phyloP scores from a whole-genome alignment of 2,113 vertebrate genomes.

The Eretmochelys imbricata region DNA sequence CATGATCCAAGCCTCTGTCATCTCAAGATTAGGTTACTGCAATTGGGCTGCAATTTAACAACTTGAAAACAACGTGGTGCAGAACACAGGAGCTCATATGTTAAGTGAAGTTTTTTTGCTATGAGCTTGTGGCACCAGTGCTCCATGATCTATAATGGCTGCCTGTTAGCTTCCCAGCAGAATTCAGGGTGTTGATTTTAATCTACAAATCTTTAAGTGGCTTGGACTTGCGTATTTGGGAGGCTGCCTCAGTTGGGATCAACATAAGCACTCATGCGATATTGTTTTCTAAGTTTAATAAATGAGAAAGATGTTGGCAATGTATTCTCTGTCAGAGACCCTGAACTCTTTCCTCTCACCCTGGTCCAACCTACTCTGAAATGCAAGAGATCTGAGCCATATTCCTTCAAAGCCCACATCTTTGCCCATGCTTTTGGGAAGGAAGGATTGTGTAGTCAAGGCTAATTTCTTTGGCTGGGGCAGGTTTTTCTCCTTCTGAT shows the following conservation, averaged over 20 bases:
- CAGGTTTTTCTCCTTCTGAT: neutral
- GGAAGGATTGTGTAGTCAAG: neutral
- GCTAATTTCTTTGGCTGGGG: neutral
- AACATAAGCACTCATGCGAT: rapidly evolving
- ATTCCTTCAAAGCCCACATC: neutral
- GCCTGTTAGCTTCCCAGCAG: neutral
- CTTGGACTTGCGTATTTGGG: neutral
- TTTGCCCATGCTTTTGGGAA: neutral
- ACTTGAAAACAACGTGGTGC: neutral
- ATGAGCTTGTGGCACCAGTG: too few species aligned
- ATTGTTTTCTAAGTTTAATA: rapidly evolving
- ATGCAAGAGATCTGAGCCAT: neutral
- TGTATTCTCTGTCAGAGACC: neutral
- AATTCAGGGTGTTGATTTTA: neutral
- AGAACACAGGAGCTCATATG: too few species aligned
- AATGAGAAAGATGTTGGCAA: neutral
- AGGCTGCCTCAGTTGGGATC: neutral
- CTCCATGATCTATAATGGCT: neutral
- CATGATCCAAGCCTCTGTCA: neutral
- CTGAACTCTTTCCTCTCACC: neutral
- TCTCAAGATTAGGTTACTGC: neutral
- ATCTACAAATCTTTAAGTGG: neutral
- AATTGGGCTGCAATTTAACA: neutral
- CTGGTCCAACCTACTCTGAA: rapidly evolving
- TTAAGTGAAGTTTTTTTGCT: neutral